These are phyloP conservation scores for Cirrhinus molitorella DNA, from an alignment of 2,797 vertebrate genomes.

Conservation along the genomic window DNA sequence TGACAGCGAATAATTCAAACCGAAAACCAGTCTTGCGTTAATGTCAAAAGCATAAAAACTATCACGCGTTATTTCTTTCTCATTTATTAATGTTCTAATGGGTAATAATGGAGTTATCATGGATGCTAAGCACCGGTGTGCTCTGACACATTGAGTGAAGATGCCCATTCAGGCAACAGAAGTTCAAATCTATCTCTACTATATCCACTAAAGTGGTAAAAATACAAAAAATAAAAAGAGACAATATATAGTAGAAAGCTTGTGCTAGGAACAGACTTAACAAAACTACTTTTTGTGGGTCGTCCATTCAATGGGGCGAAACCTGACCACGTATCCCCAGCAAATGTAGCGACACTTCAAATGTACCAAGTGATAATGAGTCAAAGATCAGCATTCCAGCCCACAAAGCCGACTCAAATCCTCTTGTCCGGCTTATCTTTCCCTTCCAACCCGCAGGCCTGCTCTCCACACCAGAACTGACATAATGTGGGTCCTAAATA, in stretches of 20 bases:
- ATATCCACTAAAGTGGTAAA: not conserved
- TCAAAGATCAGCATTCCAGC: conserved; percentile 60
- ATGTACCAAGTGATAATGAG: conserved; percentile 41
- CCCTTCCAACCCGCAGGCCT: conserved; percentile 39
- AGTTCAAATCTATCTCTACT: not conserved
- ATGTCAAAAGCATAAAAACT: not conserved
- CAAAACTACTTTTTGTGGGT: not conserved
- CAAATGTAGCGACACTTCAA: conserved; percentile 13
- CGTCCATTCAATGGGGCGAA: not conserved
- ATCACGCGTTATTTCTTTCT: not conserved
- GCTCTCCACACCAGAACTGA: conserved; percentile 38
- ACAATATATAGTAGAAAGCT: not conserved
- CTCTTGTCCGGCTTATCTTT: conserved; percentile 58
- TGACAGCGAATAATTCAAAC: not conserved
- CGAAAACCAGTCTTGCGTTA: not conserved
- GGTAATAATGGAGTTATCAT: not conserved
- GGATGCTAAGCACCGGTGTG: not conserved
- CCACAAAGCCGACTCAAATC: conserved; percentile 57
- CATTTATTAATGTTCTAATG: not conserved
- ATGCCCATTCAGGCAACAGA: not conserved
- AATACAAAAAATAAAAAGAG: not conserved
- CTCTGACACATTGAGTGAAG: not conserved
- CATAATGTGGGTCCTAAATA: conserved; percentile 50
- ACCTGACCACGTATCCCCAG: not conserved
- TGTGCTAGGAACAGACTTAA: not conserved